Evolutionary conservation across 23 tunicate genomes (phyloP).

Genomic region (Oikopleura albicans): DNA sequence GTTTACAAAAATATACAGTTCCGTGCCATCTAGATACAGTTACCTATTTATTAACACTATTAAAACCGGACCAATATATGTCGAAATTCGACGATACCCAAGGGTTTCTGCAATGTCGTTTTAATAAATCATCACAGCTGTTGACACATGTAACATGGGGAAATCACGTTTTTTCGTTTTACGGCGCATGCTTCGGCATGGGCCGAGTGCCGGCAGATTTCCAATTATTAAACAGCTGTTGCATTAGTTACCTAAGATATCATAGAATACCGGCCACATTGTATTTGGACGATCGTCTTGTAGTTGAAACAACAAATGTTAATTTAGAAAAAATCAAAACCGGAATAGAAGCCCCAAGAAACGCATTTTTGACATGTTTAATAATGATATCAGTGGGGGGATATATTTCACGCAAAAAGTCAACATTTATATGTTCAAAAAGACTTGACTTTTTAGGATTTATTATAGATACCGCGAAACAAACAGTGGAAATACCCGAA

Average conservation of each 20-base stretch:
- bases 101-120: background rate
- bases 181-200: background rate
- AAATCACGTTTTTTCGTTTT: background rate
- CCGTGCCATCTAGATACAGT: background rate
- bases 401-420: background rate
- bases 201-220: background rate
- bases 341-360: background rate
- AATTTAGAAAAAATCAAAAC: background rate
- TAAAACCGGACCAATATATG: background rate
- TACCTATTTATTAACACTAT: background rate
- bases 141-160: background rate
- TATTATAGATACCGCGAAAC: background rate
- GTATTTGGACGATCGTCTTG: background rate
- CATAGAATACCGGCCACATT: background rate
- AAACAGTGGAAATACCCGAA: background rate
- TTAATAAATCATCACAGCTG: background rate
- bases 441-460: background rate
- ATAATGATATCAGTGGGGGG: background rate
- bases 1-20: background rate
- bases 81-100: background rate
- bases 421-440: background rate
- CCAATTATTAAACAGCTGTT: background rate
- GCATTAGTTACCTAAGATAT: background rate
- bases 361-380: background rate
- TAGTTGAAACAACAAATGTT: background rate